Base-by-base conservation (phyloP, 2,888 invertebrate species). In the Hydrotaea diabolus region DNA sequence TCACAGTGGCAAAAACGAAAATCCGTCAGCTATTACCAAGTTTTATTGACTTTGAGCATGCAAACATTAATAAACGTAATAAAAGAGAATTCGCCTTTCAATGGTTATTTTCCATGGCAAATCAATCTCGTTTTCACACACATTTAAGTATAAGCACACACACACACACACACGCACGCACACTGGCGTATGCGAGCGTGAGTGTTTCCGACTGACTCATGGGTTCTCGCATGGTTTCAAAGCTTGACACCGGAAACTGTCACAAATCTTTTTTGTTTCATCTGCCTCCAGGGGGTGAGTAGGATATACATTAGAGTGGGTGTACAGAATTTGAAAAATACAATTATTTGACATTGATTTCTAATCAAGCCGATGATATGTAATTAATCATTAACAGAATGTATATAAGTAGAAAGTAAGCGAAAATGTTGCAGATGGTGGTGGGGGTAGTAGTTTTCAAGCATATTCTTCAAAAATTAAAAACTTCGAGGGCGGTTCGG, bases 201-300 rank as follows among this genome's bases (percentile, higher is more conserved):
- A 9, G 57, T 4, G 31, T 31, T 31, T 31, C 9, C 19, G 43
- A 23, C 23, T 21, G 26, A 49, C 15, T 73, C 43, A 13, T 39
- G 39, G 13, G 21, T 46, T 19, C 11, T 62, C 69, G 13, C 39
- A 66, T 73, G 17, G 57, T 19, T 59, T 62, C 46, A 23, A 46
- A 74, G 43, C 23, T 53, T 64, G n/a, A 66, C 73, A 69, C 78
- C 76, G 81, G 81, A 84, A 76, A 76, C 74, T 81, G 75, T 76
- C 36, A 66, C 81, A 73, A 76, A 73, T 73, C 75, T 59, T 76
- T 69, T 46, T 66, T 55, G n/a, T 11, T 75, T 15, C 2, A 59
- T 49, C n/a, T 49, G 15, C n/a, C 49, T 8, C 49, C 5, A 8
- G n/a, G 49, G 49, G 1, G 49, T n/a, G n/a, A 49, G 1, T 2